Conservation (phyloP, 2,888 invertebrate genomes). For the Ochropleura plecta region DNA sequence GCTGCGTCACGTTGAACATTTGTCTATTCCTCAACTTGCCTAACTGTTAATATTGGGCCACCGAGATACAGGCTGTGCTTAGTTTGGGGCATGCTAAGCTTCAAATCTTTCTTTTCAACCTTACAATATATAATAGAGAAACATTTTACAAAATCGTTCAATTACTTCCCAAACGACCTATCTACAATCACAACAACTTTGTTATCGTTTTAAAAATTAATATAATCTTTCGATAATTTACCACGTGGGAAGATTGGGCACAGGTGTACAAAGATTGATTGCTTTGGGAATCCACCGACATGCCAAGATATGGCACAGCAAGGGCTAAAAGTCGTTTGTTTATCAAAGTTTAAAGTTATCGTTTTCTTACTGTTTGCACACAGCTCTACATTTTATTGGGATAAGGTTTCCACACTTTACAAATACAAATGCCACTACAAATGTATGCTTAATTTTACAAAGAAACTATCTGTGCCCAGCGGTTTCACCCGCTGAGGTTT, state of each 20-base stretch:
- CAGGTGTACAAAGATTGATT: slow-evolving; percentile 5
- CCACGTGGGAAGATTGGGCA: neutral
- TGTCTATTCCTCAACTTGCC: no score
- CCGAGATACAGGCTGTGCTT: no score
- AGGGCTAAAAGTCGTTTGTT: neutral
- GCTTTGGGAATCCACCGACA: neutral
- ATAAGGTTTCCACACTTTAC: neutral
- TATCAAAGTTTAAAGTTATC: neutral
- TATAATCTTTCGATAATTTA: neutral
- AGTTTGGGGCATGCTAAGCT: no score
- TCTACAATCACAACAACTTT: neutral
- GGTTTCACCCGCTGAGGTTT: no score
- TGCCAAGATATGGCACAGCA: neutral
- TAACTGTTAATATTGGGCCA: no score
- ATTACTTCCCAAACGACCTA: neutral
- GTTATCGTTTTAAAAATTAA: neutral
- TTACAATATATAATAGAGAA: neutral
- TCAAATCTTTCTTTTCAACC: no score
- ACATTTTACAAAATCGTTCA: neutral
- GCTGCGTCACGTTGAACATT: no score
- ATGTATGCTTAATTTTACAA: neutral
- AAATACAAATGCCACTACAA: neutral
- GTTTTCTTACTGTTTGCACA: neutral
- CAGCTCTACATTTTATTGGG: neutral
- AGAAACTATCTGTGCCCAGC: no score